These are phyloP conservation scores for Amia ocellicauda DNA, from an alignment of 2,113 vertebrate species.

Conservation along the genomic window DNA sequence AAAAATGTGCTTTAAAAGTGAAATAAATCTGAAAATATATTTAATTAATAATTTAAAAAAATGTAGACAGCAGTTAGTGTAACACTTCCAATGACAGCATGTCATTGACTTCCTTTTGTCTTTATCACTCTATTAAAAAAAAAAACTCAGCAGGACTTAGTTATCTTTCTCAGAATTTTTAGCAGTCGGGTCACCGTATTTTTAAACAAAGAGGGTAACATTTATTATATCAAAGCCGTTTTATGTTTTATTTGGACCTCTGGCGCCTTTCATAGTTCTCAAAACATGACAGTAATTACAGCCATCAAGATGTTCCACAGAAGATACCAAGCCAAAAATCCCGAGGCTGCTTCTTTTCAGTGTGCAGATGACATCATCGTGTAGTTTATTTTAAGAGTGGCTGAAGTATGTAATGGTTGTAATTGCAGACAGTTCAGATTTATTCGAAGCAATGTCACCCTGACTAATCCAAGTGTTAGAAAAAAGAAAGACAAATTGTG, in stretches of 20 bases:
- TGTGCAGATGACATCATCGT: slow-evolving; percentile 76
- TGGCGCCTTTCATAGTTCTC: slow-evolving; percentile 88
- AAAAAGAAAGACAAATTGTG: slow-evolving; percentile 68
- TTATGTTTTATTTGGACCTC: slow-evolving; percentile 95
- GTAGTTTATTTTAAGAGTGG: slow-evolving; percentile 86
- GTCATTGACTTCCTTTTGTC: slow-evolving; percentile 63
- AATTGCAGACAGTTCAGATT: slow-evolving; percentile 83
- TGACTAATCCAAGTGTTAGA: slow-evolving; percentile 73
- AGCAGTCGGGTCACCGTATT: slow-evolving; percentile 84
- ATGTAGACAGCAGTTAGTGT: slow-evolving; percentile 19
- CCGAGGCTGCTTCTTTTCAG: slow-evolving; percentile 76
- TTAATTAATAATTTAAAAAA: slow-evolving; percentile 23
- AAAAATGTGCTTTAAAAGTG: too few relatives aligned
- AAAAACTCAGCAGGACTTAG: slow-evolving; percentile 61
- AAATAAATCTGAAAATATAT: slow-evolving; percentile 46
- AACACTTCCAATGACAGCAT: slow-evolving; percentile 15
- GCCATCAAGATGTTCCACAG: slow-evolving; percentile 88
- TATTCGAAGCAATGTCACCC: slow-evolving; percentile 57
- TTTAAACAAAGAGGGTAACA: slow-evolving; percentile 91
- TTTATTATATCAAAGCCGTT: slow-evolving; percentile 96
- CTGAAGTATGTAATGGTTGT: slow-evolving; percentile 86
- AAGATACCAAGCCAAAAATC: slow-evolving; percentile 70
- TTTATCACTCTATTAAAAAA: slow-evolving; percentile 58
- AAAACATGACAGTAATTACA: slow-evolving; percentile 95
- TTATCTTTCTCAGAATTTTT: slow-evolving; percentile 76